Conservation (phyloP, 53 echinoderm and acorn worm genomes). For the Zoroaster sp. region DNA sequence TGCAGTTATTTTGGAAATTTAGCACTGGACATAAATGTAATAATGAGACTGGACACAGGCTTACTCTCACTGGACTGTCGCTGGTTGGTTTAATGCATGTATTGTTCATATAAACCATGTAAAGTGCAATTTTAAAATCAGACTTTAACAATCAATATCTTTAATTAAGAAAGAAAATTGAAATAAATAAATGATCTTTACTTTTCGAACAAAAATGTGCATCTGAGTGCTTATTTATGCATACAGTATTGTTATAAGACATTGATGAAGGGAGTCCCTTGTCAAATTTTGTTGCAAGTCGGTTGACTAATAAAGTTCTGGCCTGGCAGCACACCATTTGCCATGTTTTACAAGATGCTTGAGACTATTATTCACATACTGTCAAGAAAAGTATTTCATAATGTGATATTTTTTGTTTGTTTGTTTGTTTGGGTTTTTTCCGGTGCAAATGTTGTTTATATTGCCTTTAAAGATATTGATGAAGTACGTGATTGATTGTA, state of each 20-base stretch:
- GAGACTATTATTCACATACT: neutral
- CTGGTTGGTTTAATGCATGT: neutral
- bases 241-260: neutral
- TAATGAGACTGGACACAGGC: too few species aligned
- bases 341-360: neutral
- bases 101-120: neutral
- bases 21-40: too few species aligned
- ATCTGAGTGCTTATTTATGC: neutral
- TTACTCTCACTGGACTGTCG: neutral
- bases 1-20: neutral
- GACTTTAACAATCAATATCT: neutral
- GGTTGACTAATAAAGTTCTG: neutral
- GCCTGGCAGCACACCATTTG: neutral
- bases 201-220: neutral
- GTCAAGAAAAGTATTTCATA: neutral
- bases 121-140: neutral
- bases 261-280: neutral
- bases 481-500: neutral
- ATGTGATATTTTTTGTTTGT: neutral
- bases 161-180: neutral
- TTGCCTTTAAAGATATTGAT: neutral
- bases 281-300: neutral
- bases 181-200: neutral
- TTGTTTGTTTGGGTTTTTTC: neutral
- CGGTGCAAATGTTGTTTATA: neutral